These are phyloP conservation scores for Lophochroa leadbeateri DNA, from an alignment of 2,113 vertebrate species.

Conservation along the genomic window DNA sequence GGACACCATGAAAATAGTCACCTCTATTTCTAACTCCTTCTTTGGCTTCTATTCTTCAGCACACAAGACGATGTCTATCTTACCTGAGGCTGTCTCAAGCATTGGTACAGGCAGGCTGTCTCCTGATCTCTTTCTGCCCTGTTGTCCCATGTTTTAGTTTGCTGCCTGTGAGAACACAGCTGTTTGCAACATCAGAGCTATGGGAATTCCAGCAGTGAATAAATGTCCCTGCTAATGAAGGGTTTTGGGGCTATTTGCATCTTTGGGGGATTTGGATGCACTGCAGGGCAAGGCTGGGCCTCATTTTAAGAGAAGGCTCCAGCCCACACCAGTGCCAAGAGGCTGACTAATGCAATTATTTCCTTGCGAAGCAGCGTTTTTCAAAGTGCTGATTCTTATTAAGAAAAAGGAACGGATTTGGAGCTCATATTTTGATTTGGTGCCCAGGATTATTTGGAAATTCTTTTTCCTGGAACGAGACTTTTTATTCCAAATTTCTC, in stretches of 20 bases:
- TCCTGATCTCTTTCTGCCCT: not conserved
- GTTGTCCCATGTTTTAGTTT: not conserved
- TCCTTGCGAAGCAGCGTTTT: conserved; percentile 58
- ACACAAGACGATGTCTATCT: not conserved
- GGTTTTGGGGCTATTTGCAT: conserved; percentile 6
- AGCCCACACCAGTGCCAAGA: conserved; percentile 30
- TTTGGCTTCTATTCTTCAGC: not conserved
- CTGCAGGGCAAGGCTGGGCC: conserved; percentile 29
- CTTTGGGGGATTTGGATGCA: not conserved
- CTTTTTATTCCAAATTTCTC: conserved; percentile 70
- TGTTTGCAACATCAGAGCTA: not conserved
- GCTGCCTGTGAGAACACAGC: not conserved
- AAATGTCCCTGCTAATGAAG: not conserved
- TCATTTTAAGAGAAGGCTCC: conserved; percentile 55
- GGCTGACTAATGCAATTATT: conserved; percentile 63
- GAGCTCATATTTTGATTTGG: conserved; percentile 51
- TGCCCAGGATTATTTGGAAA: conserved; percentile 69
- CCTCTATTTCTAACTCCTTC: not conserved
- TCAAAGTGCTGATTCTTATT: conserved; percentile 73
- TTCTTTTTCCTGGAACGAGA: conserved; percentile 72
- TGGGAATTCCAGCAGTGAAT: not conserved
- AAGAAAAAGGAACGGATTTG: conserved; percentile 69
- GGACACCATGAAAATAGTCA: not conserved
- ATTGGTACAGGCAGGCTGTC: not conserved
- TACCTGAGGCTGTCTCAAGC: not conserved